phyloP scores from a whole-genome alignment of 2,797 vertebrate genomes.

The Orestias chungarensis region DNA sequence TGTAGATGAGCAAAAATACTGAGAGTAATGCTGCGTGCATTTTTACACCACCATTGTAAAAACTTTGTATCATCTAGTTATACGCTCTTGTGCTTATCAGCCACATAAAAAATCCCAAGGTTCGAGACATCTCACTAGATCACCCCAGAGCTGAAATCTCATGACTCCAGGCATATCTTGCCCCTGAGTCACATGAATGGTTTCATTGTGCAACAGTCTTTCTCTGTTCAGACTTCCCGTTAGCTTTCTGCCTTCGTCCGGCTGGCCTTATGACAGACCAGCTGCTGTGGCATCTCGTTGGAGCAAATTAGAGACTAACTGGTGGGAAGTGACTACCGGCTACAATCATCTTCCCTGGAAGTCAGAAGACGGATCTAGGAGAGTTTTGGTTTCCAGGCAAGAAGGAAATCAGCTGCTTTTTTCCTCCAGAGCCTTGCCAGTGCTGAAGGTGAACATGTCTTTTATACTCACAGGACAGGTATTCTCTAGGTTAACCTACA shows the following conservation, averaged over 20 bases:
- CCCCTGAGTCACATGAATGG: slow-evolving; percentile 63
- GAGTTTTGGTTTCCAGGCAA: slow-evolving; percentile 25
- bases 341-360: slow-evolving; percentile 28
- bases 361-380: slow-evolving; percentile 33
- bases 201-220: slow-evolving; percentile 63
- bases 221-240: slow-evolving; percentile 14
- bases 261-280: slow-evolving; percentile 43
- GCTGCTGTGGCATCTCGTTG: slow-evolving; percentile 53
- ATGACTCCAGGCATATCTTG: slow-evolving; percentile 46
- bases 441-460: slow-evolving; percentile 81
- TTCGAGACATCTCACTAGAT: background rate
- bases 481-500: slow-evolving; percentile 67
- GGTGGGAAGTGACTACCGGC: slow-evolving; percentile 60
- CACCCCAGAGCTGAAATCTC: slow-evolving; percentile 27
- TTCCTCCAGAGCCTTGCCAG: slow-evolving; percentile 36
- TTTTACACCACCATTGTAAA: background rate
- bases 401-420: slow-evolving; percentile 31
- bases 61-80: background rate
- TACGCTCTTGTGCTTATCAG: background rate
- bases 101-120: background rate
- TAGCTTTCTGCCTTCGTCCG: slow-evolving; percentile 45
- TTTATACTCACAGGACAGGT: slow-evolving; percentile 77
- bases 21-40: background rate
- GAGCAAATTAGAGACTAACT: slow-evolving; percentile 67
- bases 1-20: too few relatives aligned